Evolutionary conservation across 2,888 invertebrate species (phyloP), one percentile per base, ranked within the genome.

Genomic region (Catocala fraxini): DNA sequence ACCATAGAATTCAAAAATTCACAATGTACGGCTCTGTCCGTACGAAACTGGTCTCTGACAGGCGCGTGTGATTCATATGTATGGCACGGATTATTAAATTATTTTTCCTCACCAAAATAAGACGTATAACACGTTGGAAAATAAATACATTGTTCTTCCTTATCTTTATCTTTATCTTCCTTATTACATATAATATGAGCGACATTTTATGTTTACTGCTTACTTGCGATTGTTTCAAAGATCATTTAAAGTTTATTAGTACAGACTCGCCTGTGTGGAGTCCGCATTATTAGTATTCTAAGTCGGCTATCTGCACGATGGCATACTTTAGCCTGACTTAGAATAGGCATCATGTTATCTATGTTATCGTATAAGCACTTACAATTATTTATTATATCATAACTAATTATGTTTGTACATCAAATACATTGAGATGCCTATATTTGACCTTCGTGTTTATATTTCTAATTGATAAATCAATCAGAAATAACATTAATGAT

Each of bases 71-170:
- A 53, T 41, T 48, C 58, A 59, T 76, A 70, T 51, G 47, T 60
- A 51, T 42, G 13, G n/a, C 35, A 52, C 60, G 62, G 59, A 54
- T 46, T 71, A 65, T 68, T 57, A 45, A 48, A 63, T 51, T 7
- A 59, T 63, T 70, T 66, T 70, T 71, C 74, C 69, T 68, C 56
- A 61, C 59, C 51, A 63, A 72, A 67, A 73, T 58, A 65, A 57
- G 61, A 56, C 51, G 54, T 43, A 41, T 46, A 34, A 34, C 42
- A 46, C 6, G 11, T 34, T 59, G 58, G 34, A 41, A 58, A 58
- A 58, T 12, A 58, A 58, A 58, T 12, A 57, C 57, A 39, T 43
- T 7, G n/a, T 51, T 34, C 13, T 15, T 10, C 6, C 48, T 6
- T 34, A 35, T 42, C n/a, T n/a, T n/a, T n/a, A n/a, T n/a, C n/a